Evolutionary conservation across 2,113 vertebrate species (phyloP).

Genomic region (Sitta europaea): DNA sequence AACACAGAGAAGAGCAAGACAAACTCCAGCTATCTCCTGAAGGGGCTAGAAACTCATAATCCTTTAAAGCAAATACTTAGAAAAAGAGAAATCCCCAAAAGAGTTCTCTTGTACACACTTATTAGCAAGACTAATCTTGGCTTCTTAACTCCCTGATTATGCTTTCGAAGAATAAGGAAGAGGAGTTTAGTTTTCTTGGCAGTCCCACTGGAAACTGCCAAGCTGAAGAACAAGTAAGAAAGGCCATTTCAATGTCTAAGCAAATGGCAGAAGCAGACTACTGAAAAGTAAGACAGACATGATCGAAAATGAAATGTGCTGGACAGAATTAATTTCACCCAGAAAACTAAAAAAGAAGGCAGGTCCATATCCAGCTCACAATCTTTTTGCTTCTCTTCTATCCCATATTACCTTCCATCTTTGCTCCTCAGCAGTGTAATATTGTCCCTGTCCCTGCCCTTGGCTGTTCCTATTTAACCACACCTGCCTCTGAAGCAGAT

Average conservation of each 20-base stretch:
- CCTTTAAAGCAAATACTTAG: not conserved
- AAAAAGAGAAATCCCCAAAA: not conserved
- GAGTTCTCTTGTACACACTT: not conserved
- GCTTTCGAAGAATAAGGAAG: not conserved
- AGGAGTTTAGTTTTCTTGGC: not conserved
- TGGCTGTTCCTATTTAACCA: not conserved
- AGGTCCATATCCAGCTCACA: not conserved
- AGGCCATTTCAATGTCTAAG: not conserved
- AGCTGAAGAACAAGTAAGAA: not conserved
- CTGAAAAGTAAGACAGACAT: not conserved
- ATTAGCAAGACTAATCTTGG: slow-evolving; percentile 11
- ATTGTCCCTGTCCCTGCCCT: not conserved
- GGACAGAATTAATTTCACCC: not conserved
- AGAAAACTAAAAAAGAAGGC: not conserved
- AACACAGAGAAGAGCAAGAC: not conserved
- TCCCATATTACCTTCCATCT: not conserved
- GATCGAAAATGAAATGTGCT: not conserved
- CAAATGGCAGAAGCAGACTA: not conserved
- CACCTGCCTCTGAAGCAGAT: rapidly evolving
- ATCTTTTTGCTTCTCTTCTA: not conserved
- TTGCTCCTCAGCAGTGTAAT: not conserved
- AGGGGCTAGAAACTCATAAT: not conserved
- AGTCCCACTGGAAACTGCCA: not conserved
- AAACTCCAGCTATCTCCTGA: not conserved
- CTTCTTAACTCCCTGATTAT: not conserved